phyloP scores from a whole-genome alignment of 2,113 vertebrate genomes.

The Perca flavescens region DNA sequence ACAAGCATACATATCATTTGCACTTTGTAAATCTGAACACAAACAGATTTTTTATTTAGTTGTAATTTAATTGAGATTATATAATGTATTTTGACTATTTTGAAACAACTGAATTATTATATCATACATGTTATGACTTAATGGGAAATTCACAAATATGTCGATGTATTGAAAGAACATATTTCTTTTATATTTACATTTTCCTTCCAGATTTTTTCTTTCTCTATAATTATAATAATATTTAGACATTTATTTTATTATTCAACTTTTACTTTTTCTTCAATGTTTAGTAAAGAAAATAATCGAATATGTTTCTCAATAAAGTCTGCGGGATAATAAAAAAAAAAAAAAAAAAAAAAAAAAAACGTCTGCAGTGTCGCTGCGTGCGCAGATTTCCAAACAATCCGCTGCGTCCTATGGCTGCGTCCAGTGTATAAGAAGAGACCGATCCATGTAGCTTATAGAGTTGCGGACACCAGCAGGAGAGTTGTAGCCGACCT shows the following conservation, averaged over 20 bases:
- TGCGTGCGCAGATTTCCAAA: constrained; percentile 22
- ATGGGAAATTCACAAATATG: neutral
- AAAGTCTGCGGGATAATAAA: neutral
- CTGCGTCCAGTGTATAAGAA: neutral
- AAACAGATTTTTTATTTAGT: neutral
- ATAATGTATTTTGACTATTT: neutral
- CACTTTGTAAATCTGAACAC: too few species aligned
- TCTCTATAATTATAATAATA: neutral
- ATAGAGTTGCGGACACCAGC: constrained; percentile 8
- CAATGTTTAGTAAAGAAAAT: neutral
- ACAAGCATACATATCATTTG: neutral
- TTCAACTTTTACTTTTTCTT: neutral
- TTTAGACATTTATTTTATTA: neutral
- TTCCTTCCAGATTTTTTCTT: neutral
- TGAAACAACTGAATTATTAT: neutral
- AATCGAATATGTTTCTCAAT: neutral
- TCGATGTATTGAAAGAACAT: neutral
- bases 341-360: too few species aligned
- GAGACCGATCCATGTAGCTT: neutral
- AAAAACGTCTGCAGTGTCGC: too few species aligned
- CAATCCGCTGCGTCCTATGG: accelerated
- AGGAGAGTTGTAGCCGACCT: neutral
- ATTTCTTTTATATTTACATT: neutral
- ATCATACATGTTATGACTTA: neutral
- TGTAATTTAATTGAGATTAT: neutral